Evolutionary conservation across 2,113 vertebrate species (phyloP), one percentile per base, ranked within the genome.

Genomic region (Dicaeum eximium): DNA sequence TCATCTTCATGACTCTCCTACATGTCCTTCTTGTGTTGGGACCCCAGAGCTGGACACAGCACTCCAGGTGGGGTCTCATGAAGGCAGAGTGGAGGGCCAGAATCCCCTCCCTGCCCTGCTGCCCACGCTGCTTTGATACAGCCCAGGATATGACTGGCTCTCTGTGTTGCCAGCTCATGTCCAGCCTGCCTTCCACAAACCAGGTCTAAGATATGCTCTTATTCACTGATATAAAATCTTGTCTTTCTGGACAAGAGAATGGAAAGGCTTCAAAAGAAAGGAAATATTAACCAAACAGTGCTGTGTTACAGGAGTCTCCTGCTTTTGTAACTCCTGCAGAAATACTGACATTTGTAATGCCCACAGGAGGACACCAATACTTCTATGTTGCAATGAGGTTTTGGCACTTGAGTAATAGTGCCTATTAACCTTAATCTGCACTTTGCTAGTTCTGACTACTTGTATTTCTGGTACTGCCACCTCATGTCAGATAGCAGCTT

Each of bases 61-160:
- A 25, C 15, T 38, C 4, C 33, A 47, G 11, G 18, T 28, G 27
- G 18, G 10, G 27, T 42, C 15, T 65, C 44, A 40, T 17, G 20
- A 20, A 16, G n/a, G 47, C 53, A 54, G n/a, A 54, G 18, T 0
- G 5, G n/a, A 47, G n/a, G 11, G 14, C 6, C 38, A 74, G 40
- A 54, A 25, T 31, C 25, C 11, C 8, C n/a, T 61, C 24, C 23
- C n/a, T 27, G 0, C 30, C 47, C 14, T 40, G n/a, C 30, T 67
- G 38, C 6, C n/a, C 38, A 47, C 0, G 0, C 6, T 60, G 38
- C 38, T 75, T 61, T 69, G 40, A 31, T 27, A 3, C 4, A 61
- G 22, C 35, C 35, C 31, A 28, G 25, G 40, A 42, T 45, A 18
- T 3, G 6, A 23, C 0, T 75, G 14, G 14, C 40, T 61, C 37